Conservation (phyloP, 2,797 vertebrate genomes). For the Thamnophis elegans region DNA sequence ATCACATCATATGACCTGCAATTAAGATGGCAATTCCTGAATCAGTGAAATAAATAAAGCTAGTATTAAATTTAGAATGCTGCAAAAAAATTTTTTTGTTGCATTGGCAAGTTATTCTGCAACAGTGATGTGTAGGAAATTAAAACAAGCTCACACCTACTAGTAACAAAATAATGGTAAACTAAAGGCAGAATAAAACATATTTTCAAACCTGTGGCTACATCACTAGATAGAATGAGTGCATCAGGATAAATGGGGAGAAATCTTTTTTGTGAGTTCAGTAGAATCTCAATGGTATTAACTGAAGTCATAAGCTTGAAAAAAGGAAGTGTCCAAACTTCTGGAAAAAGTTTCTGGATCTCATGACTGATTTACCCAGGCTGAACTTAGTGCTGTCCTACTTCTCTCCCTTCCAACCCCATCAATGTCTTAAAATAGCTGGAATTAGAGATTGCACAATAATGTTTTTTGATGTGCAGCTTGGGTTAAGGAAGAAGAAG, state of each 20-base stretch:
- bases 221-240: neutral
- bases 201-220: neutral
- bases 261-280: neutral
- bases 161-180: neutral
- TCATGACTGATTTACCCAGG: neutral
- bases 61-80: neutral
- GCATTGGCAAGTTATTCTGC: neutral
- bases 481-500: neutral
- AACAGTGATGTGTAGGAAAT: neutral
- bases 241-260: neutral
- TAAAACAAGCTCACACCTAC: neutral
- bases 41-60: constrained; percentile 5
- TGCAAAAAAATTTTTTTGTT: neutral
- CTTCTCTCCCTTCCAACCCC: neutral
- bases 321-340: neutral
- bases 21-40: constrained; percentile 19
- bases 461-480: neutral
- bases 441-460: neutral
- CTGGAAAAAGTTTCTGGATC: neutral
- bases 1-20: constrained; percentile 12
- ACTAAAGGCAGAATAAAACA: neutral
- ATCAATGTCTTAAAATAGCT: neutral
- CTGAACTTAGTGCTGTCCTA: neutral
- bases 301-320: neutral
- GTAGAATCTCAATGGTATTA: neutral